phyloP scores from a whole-genome alignment of 2,113 vertebrate species.

The Hippocampus guttulatus region DNA sequence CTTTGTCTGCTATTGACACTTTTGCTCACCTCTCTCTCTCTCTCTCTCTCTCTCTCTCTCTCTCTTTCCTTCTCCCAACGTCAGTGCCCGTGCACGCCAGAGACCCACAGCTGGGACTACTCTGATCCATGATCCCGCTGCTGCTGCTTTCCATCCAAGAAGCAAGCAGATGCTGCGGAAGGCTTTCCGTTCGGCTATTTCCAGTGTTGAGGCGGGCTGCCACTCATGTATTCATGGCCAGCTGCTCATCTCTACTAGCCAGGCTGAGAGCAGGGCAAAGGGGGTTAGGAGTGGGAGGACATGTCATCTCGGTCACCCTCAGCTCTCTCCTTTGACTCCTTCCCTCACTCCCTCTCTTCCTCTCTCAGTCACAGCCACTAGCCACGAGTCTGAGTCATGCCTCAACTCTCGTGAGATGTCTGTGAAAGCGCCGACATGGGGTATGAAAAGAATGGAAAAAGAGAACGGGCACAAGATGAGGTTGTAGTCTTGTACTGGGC shows the following conservation, averaged over 20 bases:
- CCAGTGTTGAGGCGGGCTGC: constrained; percentile 45
- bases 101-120: constrained; percentile 58
- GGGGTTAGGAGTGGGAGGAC: constrained; percentile 7
- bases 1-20: constrained; percentile 65
- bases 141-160: constrained; percentile 55
- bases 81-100: constrained; percentile 36
- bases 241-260: constrained; percentile 59
- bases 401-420: constrained; percentile 64
- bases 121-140: constrained; percentile 48
- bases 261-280: constrained; percentile 27
- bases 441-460: constrained; percentile 64
- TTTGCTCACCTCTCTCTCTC: constrained; percentile 20
- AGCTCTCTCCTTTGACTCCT: constrained; percentile 10
- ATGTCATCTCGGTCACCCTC: constrained; percentile 42
- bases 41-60: neutral
- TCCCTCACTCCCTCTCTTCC: constrained; percentile 19
- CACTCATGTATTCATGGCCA: constrained; percentile 62
- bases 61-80: constrained; percentile 28
- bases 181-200: constrained; percentile 60
- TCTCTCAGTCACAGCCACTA: constrained; percentile 66
- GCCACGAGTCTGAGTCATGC: constrained; percentile 70
- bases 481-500: constrained; percentile 19
- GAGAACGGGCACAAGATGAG: constrained; percentile 35
- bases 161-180: constrained; percentile 73
- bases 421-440: constrained; percentile 58